Percentiles rank a stretch among this genome's conserved stretches.
phyloP scores from a whole-genome alignment of 2,113 vertebrate species.

The Solea senegalensis region DNA sequence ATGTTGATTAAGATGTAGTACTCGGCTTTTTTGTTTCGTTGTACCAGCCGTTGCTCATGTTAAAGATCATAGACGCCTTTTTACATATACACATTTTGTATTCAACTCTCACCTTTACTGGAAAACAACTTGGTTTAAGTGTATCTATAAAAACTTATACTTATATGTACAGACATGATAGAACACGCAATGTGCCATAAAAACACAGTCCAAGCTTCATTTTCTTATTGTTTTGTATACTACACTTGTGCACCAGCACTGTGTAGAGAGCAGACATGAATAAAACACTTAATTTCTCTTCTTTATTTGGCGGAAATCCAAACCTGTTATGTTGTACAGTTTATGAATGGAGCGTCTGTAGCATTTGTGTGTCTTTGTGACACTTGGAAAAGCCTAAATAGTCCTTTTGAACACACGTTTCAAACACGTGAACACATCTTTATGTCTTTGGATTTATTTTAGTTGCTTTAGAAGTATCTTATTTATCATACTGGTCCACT shows the following conservation, averaged over 20 bases:
- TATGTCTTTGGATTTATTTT: no score
- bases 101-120: not conserved
- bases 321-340: not conserved
- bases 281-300: not conserved
- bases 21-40: constrained; percentile 4
- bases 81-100: not conserved
- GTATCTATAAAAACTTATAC: no score
- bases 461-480: no score
- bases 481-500: no score
- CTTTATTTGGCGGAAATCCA: not conserved
- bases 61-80: not conserved
- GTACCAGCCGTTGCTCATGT: not conserved
- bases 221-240: no score
- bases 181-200: not conserved
- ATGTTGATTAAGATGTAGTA: constrained; percentile 38
- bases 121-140: no score
- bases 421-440: no score
- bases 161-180: no score
- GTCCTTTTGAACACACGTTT: no score
- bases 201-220: not conserved
- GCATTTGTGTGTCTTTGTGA: no score
- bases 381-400: no score
- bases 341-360: not conserved
- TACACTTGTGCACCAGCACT: not conserved
- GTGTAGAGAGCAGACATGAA: not conserved